A percentile compares a stretch with the other conserved stretches of the same genome.
These are phyloP conservation scores for Otocyon megalotis DNA, from an alignment of 2,113 vertebrate species.

Conservation along the genomic window DNA sequence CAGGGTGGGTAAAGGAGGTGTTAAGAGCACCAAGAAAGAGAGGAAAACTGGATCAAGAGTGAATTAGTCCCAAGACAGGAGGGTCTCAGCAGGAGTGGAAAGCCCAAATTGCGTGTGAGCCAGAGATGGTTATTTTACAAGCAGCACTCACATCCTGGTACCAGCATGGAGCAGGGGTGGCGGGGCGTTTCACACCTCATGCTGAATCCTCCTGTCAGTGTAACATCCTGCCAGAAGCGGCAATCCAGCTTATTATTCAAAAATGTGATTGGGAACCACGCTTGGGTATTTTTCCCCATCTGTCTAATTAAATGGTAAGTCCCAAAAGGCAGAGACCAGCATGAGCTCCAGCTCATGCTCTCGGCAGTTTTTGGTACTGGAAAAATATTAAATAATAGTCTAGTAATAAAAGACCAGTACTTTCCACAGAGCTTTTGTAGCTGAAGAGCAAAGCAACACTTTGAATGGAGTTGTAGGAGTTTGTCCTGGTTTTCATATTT, in stretches of 20 bases:
- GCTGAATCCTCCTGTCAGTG: background rate
- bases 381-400: conserved; percentile 79
- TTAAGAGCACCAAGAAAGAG: background rate
- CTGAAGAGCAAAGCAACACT: conserved; percentile 57
- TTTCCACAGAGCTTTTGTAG: conserved; percentile 58
- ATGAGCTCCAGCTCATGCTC: conserved; percentile 47
- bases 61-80: background rate
- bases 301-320: conserved; percentile 79
- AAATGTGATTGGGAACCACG: conserved; percentile 57
- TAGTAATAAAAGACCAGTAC: conserved; percentile 67
- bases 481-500: conserved; percentile 33
- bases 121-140: background rate
- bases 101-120: background rate
- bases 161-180: background rate
- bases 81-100: background rate
- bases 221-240: conserved; percentile 54
- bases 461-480: background rate
- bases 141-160: background rate
- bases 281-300: conserved; percentile 68
- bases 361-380: conserved; percentile 63
- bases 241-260: conserved; percentile 67
- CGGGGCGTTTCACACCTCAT: accelerated
- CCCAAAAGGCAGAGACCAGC: conserved; percentile 69
- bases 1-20: no score
- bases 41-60: background rate